Conservation (phyloP, 2,888 invertebrate species). For the Alcis repandata region DNA sequence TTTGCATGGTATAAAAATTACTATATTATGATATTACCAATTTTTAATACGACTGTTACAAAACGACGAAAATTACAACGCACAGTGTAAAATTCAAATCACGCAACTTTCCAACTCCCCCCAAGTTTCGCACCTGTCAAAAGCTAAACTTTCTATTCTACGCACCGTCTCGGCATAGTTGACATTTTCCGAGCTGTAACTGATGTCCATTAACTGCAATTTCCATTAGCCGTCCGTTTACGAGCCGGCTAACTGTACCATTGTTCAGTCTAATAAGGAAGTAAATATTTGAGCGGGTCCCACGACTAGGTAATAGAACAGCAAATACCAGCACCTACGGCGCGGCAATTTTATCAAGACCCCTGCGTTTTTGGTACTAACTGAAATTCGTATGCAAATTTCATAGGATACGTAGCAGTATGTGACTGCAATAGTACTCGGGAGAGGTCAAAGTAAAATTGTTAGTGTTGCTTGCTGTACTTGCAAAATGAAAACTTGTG, state of each 20-base stretch:
- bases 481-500: slow-evolving; percentile 29
- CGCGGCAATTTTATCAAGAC: slow-evolving; percentile 13
- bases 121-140: slow-evolving; percentile 21
- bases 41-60: slow-evolving; percentile 57
- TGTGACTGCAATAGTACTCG: neutral
- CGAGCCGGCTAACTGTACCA: slow-evolving; percentile 68
- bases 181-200: slow-evolving; percentile 46
- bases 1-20: too few relatives aligned
- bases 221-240: slow-evolving; percentile 68
- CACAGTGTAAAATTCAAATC: slow-evolving; percentile 2
- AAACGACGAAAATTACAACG: neutral
- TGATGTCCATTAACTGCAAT: slow-evolving; percentile 44
- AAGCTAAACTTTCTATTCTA: slow-evolving; percentile 32
- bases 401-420: slow-evolving; percentile 1
- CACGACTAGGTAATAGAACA: slow-evolving; percentile 43
- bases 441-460: slow-evolving; percentile 17
- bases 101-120: slow-evolving; percentile 16
- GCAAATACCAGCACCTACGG: slow-evolving; percentile 62
- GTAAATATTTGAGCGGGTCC: slow-evolving; percentile 78
- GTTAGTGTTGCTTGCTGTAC: slow-evolving; percentile 8
- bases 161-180: slow-evolving; percentile 21
- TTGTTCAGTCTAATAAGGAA: slow-evolving; percentile 83
- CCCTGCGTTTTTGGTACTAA: slow-evolving; percentile 5
- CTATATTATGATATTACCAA: slow-evolving; percentile 42
- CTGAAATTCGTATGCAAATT: slow-evolving; percentile 7